These are phyloP conservation scores for Caerostris extrusa DNA, from an alignment of 1,140 invertebrate genomes.

Conservation along the genomic window DNA sequence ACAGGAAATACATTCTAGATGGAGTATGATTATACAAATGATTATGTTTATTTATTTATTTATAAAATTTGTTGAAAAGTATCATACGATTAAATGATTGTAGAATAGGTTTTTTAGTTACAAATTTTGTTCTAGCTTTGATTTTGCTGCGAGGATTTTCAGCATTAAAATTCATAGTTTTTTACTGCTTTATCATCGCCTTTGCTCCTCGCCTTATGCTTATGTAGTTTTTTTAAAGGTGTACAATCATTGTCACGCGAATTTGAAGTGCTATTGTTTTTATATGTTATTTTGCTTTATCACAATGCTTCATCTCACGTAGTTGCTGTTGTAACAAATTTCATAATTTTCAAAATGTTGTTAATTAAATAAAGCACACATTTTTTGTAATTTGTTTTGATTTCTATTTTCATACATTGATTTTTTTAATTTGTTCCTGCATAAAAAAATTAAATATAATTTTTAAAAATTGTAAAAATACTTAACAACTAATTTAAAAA, in stretches of 20 bases:
- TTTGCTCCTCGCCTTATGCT: neutral
- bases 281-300: neutral
- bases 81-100: neutral
- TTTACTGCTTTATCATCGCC: slow-evolving; percentile 1
- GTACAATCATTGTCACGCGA: neutral
- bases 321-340: neutral
- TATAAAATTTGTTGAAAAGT: neutral
- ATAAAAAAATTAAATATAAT: neutral
- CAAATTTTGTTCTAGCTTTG: neutral
- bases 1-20: neutral
- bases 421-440: neutral
- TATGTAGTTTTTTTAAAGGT: neutral
- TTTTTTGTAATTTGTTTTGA: neutral
- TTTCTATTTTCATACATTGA: neutral
- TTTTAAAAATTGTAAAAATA: no score
- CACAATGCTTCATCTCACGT: neutral
- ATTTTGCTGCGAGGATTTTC: neutral
- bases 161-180: neutral
- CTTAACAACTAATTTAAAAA: no score
- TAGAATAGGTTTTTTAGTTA: neutral
- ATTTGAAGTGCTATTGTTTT: neutral
- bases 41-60: neutral
- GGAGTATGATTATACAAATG: neutral
- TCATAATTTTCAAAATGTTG: neutral
- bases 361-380: neutral